Evolutionary conservation across 1,140 invertebrate species (phyloP).

Genomic region (Zelostemma sp.): DNA sequence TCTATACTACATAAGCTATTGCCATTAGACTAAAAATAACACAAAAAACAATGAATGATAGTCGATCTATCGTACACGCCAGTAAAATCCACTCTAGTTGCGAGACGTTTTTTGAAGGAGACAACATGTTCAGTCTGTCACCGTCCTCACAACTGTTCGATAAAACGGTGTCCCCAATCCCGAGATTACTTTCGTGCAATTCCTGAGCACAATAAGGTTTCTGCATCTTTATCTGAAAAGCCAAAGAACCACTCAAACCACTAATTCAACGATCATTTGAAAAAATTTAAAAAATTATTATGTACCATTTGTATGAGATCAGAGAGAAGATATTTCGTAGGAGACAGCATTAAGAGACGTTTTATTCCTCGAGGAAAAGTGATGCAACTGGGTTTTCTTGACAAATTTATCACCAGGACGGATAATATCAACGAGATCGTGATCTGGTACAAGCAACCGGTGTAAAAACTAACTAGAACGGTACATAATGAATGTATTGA

Average conservation of each 20-base stretch:
- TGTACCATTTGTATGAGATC: constrained; percentile 55
- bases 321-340: constrained; percentile 70
- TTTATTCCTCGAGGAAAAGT: constrained; percentile 73
- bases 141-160: constrained; percentile 58
- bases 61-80: constrained; percentile 74
- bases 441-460: constrained; percentile 72
- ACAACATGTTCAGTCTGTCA: constrained; percentile 64
- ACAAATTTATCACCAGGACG: constrained; percentile 74
- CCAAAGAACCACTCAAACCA: too few relatives aligned
- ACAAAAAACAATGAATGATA: constrained; percentile 73
- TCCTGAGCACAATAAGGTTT: constrained; percentile 56
- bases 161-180: constrained; percentile 44
- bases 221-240: constrained; percentile 55
- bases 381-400: constrained; percentile 66
- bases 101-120: constrained; percentile 53
- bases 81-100: constrained; percentile 75
- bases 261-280: too few relatives aligned
- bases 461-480: constrained; percentile 74
- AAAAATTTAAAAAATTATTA: too few relatives aligned
- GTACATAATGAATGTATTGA: too few relatives aligned
- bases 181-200: constrained; percentile 63
- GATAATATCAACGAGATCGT: constrained; percentile 75
- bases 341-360: constrained; percentile 69
- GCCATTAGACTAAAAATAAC: constrained; percentile 71
- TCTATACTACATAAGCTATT: constrained; percentile 63